A percentile compares a stretch with the other conserved stretches of the same genome.
Evolutionary conservation across 2,797 vertebrate genomes (phyloP).

Genomic region (Thripadectes ignobilis): DNA sequence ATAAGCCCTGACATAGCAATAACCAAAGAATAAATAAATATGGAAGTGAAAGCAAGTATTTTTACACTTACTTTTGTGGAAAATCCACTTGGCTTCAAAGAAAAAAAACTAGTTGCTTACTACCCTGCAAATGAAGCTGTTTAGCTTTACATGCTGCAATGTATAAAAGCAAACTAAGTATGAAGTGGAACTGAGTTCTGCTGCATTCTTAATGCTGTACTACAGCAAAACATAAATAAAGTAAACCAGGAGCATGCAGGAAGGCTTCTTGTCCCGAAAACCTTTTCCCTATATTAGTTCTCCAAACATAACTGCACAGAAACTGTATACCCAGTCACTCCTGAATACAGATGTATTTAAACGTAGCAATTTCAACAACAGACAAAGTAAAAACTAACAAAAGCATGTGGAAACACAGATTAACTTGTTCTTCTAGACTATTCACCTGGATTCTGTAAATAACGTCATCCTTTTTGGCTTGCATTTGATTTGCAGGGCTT

Average conservation of each 20-base stretch:
- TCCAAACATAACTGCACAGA: background rate
- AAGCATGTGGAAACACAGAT: background rate
- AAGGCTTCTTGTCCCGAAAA: background rate
- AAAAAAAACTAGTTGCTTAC: background rate
- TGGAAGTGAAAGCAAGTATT: background rate
- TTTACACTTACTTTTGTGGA: background rate
- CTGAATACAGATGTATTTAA: background rate
- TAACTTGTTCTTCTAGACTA: conserved; percentile 16
- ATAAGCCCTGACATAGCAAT: background rate
- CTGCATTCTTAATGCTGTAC: background rate
- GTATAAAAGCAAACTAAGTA: background rate
- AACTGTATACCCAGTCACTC: background rate
- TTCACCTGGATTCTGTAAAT: conserved; percentile 96
- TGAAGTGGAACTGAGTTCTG: background rate
- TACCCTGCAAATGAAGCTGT: background rate
- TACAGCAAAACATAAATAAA: background rate
- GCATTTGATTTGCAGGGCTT: conserved; percentile 81
- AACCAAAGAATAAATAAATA: background rate
- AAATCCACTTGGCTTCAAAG: background rate
- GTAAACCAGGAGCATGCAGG: background rate
- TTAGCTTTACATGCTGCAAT: background rate
- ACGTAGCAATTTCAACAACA: background rate
- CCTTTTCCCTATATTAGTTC: background rate
- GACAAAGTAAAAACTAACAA: background rate
- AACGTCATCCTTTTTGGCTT: conserved; percentile 92